Conservation (phyloP, 1,140 invertebrate genomes). For the Leguminivora glycinivorella region DNA sequence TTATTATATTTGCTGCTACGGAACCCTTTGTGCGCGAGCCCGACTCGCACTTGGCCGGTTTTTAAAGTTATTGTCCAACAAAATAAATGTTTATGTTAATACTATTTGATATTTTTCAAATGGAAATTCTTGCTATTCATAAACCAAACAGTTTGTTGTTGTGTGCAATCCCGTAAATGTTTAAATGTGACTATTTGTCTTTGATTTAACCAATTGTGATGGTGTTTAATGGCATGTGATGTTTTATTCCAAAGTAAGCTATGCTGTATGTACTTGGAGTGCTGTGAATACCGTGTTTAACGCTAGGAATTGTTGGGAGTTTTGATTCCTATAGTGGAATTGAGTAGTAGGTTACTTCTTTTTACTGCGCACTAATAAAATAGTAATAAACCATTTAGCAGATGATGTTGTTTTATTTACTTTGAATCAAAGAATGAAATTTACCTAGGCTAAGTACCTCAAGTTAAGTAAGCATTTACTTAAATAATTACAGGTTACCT, state of each 20-base stretch:
- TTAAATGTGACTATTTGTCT: neutral
- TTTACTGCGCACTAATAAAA: constrained; percentile 60
- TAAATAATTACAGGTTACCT: too few relatives aligned
- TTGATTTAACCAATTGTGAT: neutral
- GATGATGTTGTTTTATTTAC: constrained; percentile 39
- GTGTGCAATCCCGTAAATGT: neutral
- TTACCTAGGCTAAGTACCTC: too few relatives aligned
- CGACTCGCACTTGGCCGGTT: too few relatives aligned
- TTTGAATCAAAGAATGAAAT: neutral
- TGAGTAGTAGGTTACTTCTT: constrained; percentile 41
- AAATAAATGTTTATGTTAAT: too few relatives aligned
- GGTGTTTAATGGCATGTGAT: neutral
- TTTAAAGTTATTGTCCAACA: too few relatives aligned
- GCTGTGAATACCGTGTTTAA: constrained; percentile 2
- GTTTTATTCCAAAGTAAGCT: constrained; percentile 3
- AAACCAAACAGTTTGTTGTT: neutral
- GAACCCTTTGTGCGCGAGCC: too few relatives aligned
- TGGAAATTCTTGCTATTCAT: too few relatives aligned
- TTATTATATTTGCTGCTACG: too few relatives aligned
- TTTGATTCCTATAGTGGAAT: constrained; percentile 52
- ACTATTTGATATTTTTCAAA: neutral
- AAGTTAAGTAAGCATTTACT: too few relatives aligned
- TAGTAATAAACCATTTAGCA: constrained; percentile 52
- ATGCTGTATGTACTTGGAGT: constrained; percentile 4
- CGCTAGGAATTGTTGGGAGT: constrained; percentile 40